A percentile compares a stretch with the other conserved stretches of the same genome.
phyloP scores from a whole-genome alignment of 2,888 invertebrate genomes.

The Pandemis corylana region DNA sequence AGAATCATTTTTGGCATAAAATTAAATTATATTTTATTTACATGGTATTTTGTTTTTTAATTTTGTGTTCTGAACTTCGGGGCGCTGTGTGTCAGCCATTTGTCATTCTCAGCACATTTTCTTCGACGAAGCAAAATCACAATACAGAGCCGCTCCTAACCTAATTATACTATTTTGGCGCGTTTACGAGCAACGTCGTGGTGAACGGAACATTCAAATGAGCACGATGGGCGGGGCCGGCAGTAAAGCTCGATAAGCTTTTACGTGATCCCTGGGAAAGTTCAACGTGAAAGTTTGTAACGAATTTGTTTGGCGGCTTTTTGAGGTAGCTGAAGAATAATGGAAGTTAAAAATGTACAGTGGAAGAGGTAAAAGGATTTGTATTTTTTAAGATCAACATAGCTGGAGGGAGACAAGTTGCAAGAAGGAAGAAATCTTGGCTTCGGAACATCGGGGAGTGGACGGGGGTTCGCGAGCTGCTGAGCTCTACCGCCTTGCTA shows the following conservation, averaged over 20 bases:
- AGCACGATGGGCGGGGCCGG: not conserved
- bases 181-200: conserved; percentile 5
- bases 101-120: conserved; percentile 5
- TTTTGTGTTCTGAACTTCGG: not conserved
- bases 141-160: not conserved
- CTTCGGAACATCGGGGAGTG: no score
- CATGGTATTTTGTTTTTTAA: no score
- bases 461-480: no score
- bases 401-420: no score
- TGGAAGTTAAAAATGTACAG: no score
- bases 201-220: conserved; percentile 2
- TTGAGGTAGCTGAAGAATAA: no score
- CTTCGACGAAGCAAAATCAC: conserved; percentile 4
- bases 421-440: no score
- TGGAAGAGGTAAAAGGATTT: no score
- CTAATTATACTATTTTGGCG: not conserved
- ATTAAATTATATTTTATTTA: no score
- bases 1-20: no score
- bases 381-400: no score
- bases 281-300: not conserved
- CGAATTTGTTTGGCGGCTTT: not conserved
- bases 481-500: no score
- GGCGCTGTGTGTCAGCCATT: not conserved
- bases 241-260: not conserved
- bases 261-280: not conserved